Conservation (phyloP, 2,113 vertebrate species). For the Crotophaga sulcirostris region DNA sequence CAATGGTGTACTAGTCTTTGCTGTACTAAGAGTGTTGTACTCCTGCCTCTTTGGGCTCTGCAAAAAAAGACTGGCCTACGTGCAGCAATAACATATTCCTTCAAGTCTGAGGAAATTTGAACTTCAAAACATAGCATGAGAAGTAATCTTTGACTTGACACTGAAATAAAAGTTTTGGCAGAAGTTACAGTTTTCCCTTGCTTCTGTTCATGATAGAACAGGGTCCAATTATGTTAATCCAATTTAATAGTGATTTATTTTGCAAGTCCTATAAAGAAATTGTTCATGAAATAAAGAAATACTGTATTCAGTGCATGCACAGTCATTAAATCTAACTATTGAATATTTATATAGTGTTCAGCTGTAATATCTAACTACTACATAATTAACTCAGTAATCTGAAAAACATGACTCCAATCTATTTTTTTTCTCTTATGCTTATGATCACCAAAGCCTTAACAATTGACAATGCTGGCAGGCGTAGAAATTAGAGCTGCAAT, state of each 20-base stretch:
- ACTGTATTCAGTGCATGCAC: background rate
- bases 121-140: background rate
- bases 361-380: background rate
- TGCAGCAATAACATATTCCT: background rate
- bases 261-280: background rate
- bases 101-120: background rate
- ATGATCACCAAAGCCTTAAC: background rate
- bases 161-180: background rate
- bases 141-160: background rate
- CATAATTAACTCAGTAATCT: slow-evolving; percentile 18
- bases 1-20: background rate
- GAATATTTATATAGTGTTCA: background rate
- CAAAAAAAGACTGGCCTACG: background rate
- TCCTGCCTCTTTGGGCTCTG: background rate
- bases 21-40: background rate
- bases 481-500: slow-evolving; percentile 8
- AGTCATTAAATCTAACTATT: background rate
- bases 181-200: background rate
- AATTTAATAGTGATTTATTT: background rate
- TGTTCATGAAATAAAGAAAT: background rate
- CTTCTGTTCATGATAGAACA: background rate
- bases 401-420: background rate
- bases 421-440: background rate
- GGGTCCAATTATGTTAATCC: background rate
- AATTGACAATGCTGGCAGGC: background rate